phyloP scores from a whole-genome alignment of 2,888 invertebrate species.

The Hybos culiciformis region DNA sequence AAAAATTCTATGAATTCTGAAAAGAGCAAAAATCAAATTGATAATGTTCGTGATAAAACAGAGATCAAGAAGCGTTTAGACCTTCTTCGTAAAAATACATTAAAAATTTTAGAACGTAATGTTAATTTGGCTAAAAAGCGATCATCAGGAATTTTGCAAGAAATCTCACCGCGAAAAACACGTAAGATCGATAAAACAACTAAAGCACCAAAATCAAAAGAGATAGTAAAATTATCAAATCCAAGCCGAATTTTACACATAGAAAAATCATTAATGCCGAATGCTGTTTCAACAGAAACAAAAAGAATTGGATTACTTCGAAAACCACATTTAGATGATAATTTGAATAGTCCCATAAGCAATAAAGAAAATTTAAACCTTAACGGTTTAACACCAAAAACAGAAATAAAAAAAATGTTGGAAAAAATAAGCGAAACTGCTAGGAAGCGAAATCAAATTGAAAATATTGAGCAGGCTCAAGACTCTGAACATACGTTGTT shows the following conservation, averaged over 20 bases:
- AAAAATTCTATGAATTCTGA: slow-evolving; percentile 21
- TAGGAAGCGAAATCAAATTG: not conserved
- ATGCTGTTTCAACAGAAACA: slow-evolving; percentile 10
- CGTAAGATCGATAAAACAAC: not conserved
- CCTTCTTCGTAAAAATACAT: slow-evolving; percentile 35
- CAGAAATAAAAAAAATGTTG: slow-evolving; percentile 10
- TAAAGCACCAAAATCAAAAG: not conserved
- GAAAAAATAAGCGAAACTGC: slow-evolving; percentile 4
- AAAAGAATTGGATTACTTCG: slow-evolving; percentile 22
- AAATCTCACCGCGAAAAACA: slow-evolving; percentile 8
- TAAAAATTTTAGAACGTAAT: slow-evolving; percentile 36
- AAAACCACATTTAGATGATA: slow-evolving; percentile 19
- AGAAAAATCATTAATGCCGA: not conserved
- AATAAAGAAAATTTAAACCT: slow-evolving; percentile 16
- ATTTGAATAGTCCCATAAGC: slow-evolving; percentile 18
- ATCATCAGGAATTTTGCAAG: slow-evolving; percentile 5
- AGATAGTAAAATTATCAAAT: not conserved
- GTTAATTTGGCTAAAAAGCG: slow-evolving; percentile 20
- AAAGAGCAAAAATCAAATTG: slow-evolving; percentile 16
- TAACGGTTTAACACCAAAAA: not conserved
- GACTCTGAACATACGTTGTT: not conserved
- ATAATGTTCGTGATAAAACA: slow-evolving; percentile 21
- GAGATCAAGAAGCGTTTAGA: slow-evolving; percentile 37
- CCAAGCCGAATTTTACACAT: not conserved
- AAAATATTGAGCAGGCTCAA: not conserved